Conservation (phyloP, 92 coral and sea anemone genomes). For the Epizoanthus rinbou region DNA sequence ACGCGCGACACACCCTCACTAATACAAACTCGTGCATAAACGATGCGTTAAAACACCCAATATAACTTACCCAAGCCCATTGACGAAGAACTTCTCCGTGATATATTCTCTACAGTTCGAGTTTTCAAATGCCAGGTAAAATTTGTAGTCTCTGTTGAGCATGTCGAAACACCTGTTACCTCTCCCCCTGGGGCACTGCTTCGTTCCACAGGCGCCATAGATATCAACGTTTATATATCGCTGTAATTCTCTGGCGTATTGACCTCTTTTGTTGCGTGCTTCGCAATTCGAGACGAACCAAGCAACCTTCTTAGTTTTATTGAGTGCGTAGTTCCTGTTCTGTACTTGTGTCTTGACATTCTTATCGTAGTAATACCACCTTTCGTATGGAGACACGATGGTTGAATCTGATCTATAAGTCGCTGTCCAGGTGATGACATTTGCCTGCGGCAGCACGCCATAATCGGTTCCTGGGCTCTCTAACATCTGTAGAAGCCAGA, state of each 20-base stretch:
- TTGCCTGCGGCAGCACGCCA: neutral
- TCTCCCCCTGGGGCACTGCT: neutral
- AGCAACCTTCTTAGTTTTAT: conserved; percentile 26
- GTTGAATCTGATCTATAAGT: conserved; percentile 21
- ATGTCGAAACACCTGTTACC: neutral
- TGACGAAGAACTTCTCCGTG: conserved; percentile 35
- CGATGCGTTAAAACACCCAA: no score
- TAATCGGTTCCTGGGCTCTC: neutral
- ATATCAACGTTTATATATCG: conserved; percentile 20
- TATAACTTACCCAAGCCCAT: conserved; percentile 16
- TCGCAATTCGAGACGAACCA: conserved; percentile 16
- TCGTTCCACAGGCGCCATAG: conserved; percentile 17
- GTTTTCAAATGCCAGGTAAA: conserved; percentile 44
- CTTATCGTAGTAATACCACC: conserved; percentile 16
- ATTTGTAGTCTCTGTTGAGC: conserved; percentile 34
- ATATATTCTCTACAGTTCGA: conserved; percentile 39
- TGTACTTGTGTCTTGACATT: neutral
- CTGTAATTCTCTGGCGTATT: conserved; percentile 15
- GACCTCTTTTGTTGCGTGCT: neutral
- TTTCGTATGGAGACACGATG: conserved; percentile 27
- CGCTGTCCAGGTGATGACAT: conserved; percentile 6
- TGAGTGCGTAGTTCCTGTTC: conserved; percentile 18
- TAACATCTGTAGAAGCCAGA: conserved; percentile 18
- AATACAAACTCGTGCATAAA: no score
- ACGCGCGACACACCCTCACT: no score